Base-by-base conservation (phyloP, 2,113 vertebrate species). In the Indicator maculatus region DNA sequence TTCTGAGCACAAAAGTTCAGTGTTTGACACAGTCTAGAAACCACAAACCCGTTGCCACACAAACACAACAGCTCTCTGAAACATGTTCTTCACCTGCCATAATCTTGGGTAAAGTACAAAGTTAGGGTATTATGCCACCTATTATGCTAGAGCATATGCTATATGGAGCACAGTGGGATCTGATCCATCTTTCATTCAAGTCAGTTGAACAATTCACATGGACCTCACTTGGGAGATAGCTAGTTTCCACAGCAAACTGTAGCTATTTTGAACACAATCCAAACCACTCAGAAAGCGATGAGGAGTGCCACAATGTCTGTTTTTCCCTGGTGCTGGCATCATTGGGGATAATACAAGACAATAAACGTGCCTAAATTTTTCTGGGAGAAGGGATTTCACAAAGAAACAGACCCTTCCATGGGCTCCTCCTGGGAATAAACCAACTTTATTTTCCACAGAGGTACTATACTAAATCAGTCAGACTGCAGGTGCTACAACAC, bases 1-100 rank as follows among this genome's bases (percentile, higher is more conserved):
- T 70, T 70, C n/a, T 64, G 53, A 93, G 75, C 23, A 91, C 82
- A 78, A 53, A 95, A 93, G 71, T 83, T 95, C 79, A 67, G 13
- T 53, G n/a, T 78, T 92, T 84, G 78, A 80, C 75, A 63, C 5
- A 27, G 45, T 38, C 11, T 66, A 30, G 82, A 30, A 88, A 67
- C 7, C 2, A 56, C 67, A 92, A 84, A 18, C 16, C 4, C 58
- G 18, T 18, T 82, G 23, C 26, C n/a, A 59, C 88, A 53, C 21
- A 69, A 88, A 77, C 3, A 87, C 8, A 16, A 23, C 13, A 59
- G 7, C 14, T 80, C 21, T 85, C 64, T 59, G 26, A 87, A 78
- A 91, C 18, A n/a, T 26, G 3, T 56, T 77, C 67, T 85, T 55
- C 19, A 44, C 27, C 5, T 36, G 36, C 36, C 36, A 36, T 36